Evolutionary conservation across 2,888 invertebrate genomes (phyloP), one percentile per base, ranked within the genome.

Genomic region (Nemotelus pantherinus): DNA sequence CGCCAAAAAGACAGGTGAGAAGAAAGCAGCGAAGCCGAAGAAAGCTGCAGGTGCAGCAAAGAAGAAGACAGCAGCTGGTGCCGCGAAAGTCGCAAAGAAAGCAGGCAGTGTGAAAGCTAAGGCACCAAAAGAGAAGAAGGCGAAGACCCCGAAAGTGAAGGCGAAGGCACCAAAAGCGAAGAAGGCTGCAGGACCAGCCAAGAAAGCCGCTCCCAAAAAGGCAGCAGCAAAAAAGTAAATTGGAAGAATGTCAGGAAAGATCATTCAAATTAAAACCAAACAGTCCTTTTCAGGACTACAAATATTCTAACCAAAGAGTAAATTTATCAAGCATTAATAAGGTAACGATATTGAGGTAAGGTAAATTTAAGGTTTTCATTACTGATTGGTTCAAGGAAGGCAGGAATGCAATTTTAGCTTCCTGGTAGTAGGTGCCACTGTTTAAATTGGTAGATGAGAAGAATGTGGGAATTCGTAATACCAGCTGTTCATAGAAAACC

Each of bases 241-340:
- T 50, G 57, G 43, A n/a, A n/a, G n/a, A 41, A 25, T n/a, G 1
- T 58, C n/a, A n/a, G 25, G 47, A 45, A 9, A 44, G 4, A n/a
- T 7, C 10, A 45, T 55, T 43, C 53, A 39, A 1, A 39, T 9
- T 44, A 57, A 25, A 4, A 7, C 25, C 25, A 25, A 72, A 72
- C 45, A 72, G 72, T 47, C 72, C 72, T 72, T 72, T 72, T 72
- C 58, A 72, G 72, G 72, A 47, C 72, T 72, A 58, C 72, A 58
- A 58, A 45, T 45, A 3, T 47, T 3, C 5, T 72, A 3, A 45
- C 9, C 60, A 45, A 72, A 58, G 72, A 72, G 72, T 58, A 72
- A 58, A 57, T 25, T 25, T 25, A 25, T 25, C 0, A 25, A 25
- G 25, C 25, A 25, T 25, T 25, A 25, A 25, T 25, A 0, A 25